phyloP scores from a whole-genome alignment of 2,797 vertebrate genomes.

The Phrynocephalus vlangalii region DNA sequence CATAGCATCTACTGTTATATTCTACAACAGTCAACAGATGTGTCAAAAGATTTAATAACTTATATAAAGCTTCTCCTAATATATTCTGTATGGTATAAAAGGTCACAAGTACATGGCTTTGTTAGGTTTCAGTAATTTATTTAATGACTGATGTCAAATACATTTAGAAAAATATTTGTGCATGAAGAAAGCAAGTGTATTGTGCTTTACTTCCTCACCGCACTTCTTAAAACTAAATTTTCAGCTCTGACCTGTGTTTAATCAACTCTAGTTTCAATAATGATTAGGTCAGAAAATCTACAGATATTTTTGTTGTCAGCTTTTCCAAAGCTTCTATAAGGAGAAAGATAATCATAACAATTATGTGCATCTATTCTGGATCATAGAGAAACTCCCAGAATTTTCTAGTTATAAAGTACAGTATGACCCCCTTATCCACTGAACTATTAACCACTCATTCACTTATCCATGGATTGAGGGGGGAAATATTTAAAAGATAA shows the following conservation, averaged over 20 bases:
- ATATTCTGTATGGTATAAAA: not conserved
- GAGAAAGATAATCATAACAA: not conserved
- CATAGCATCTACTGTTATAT: constrained; percentile 14
- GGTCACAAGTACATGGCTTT: not conserved
- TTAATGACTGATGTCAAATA: not conserved
- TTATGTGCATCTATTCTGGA: too few species aligned
- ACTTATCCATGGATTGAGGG: too few species aligned
- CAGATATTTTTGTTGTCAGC: not conserved
- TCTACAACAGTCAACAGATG: constrained; percentile 13
- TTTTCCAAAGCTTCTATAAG: not conserved
- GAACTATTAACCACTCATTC: too few species aligned
- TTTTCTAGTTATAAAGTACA: too few species aligned
- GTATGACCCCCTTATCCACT: too few species aligned
- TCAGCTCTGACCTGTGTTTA: not conserved
- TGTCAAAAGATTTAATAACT: not conserved
- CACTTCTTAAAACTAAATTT: constrained; percentile 3
- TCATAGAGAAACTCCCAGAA: too few species aligned
- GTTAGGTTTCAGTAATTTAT: not conserved
- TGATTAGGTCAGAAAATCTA: not conserved
- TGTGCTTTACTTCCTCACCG: not conserved
- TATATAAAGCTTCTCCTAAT: constrained; percentile 3
- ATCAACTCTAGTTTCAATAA: not conserved
- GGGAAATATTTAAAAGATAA: too few species aligned
- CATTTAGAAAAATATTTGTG: not conserved
- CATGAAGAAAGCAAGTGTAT: not conserved